Conservation (phyloP, 2,797 vertebrate species). For the Manis crassicaudata region DNA sequence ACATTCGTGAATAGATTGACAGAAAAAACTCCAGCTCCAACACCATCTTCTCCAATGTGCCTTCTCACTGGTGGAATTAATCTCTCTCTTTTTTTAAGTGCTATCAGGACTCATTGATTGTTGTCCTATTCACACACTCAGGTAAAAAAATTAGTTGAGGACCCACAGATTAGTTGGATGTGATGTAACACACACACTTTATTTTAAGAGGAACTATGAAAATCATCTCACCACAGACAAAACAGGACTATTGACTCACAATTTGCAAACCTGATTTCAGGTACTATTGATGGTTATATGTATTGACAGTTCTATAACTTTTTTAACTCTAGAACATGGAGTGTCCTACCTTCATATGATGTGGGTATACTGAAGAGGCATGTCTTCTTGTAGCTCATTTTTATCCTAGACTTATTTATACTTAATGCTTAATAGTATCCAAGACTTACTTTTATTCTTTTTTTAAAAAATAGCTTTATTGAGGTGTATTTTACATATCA, state of each 20-base stretch:
- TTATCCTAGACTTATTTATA: neutral
- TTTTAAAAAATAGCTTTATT: neutral
- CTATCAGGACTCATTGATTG: neutral
- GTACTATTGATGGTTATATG: neutral
- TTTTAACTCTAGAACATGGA: neutral
- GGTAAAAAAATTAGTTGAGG: neutral
- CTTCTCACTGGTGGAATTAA: neutral
- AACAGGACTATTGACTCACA: neutral
- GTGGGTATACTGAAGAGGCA: neutral
- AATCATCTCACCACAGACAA: neutral
- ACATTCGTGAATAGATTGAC: neutral
- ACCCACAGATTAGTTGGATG: neutral
- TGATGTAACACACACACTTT: neutral
- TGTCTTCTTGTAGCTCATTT: neutral
- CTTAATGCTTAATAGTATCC: too few relatives aligned
- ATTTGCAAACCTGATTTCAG: neutral
- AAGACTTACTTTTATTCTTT: neutral
- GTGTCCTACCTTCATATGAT: neutral
- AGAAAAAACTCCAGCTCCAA: neutral
- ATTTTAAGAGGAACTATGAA: neutral
- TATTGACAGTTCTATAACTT: neutral
- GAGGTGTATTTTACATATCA: constrained; percentile 4
- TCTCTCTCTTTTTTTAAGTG: neutral
- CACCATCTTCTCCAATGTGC: neutral
- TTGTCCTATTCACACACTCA: neutral